phyloP scores from a whole-genome alignment of 2,888 invertebrate species.

The Rotaria magnacalcarata region DNA sequence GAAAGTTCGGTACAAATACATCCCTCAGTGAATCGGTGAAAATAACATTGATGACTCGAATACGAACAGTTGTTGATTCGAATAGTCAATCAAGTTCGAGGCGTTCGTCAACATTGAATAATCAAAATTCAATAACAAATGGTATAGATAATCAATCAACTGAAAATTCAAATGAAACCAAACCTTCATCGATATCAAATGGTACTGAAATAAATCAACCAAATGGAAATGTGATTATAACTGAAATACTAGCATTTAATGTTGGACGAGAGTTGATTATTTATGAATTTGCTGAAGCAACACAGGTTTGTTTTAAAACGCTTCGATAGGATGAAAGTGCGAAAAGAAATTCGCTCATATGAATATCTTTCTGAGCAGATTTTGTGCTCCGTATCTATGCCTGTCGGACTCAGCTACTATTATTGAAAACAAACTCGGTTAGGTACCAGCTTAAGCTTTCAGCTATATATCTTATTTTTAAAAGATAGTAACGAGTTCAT shows the following conservation, averaged over 20 bases:
- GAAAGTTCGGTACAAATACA: background rate
- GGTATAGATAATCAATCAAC: background rate
- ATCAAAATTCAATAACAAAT: background rate
- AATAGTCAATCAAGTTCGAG: constrained; percentile 10
- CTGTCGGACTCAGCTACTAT: too few species aligned
- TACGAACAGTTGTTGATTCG: background rate
- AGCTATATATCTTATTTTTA: too few species aligned
- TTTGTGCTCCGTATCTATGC: too few species aligned
- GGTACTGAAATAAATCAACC: background rate
- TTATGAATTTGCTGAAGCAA: constrained; percentile 29
- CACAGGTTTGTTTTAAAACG: background rate
- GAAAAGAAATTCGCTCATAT: too few species aligned
- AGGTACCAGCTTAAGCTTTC: too few species aligned
- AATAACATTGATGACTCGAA: background rate
- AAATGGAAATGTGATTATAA: background rate
- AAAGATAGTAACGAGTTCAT: too few species aligned
- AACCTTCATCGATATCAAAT: background rate
- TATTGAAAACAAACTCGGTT: too few species aligned
- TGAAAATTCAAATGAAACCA: background rate
- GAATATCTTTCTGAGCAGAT: too few species aligned
- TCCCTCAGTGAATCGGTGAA: constrained; percentile 10
- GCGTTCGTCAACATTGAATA: background rate
- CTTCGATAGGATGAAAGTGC: too few species aligned
- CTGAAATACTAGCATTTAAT: constrained; percentile 9
- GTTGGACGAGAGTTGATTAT: constrained; percentile 2